Percentiles rank a stretch among this genome's conserved stretches.
Conservation (phyloP, 2,888 invertebrate genomes). For the Cheilosia soror region DNA sequence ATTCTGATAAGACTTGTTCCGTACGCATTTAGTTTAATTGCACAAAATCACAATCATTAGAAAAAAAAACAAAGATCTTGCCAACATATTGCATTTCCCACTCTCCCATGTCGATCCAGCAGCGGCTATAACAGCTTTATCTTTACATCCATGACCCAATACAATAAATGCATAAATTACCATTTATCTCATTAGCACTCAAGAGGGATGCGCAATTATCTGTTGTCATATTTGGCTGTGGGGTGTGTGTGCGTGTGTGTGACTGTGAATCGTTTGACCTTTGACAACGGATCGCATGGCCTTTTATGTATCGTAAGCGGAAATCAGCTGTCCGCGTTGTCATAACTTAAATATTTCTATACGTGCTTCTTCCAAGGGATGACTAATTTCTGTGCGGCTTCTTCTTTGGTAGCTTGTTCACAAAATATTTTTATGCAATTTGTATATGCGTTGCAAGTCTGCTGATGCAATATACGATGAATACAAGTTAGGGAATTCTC, state of each 20-base stretch:
- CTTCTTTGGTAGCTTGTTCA: not conserved
- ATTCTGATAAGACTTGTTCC: no score
- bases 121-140: not conserved
- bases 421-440: not conserved
- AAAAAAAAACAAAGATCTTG: no score
- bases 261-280: slow-evolving; percentile 60
- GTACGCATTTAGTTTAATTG: no score
- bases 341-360: slow-evolving; percentile 36
- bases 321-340: slow-evolving; percentile 55
- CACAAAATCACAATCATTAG: no score
- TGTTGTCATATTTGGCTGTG: slow-evolving; percentile 41
- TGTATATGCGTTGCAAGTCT: not conserved
- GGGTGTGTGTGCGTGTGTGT: slow-evolving; percentile 11
- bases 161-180: slow-evolving; percentile 8
- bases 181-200: slow-evolving; percentile 39
- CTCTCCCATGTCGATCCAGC: no score
- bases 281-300: slow-evolving; percentile 56
- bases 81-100: no score
- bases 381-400: slow-evolving; percentile 36
- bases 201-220: slow-evolving; percentile 62
- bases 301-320: slow-evolving; percentile 51
- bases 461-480: not conserved
- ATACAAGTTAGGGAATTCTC: not conserved
- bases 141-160: slow-evolving; percentile 6
- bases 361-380: slow-evolving; percentile 36